A percentile compares a stretch with the other conserved stretches of the same genome.
Evolutionary conservation across 2,797 vertebrate genomes (phyloP).

Genomic region (Pelodytes ibericus): DNA sequence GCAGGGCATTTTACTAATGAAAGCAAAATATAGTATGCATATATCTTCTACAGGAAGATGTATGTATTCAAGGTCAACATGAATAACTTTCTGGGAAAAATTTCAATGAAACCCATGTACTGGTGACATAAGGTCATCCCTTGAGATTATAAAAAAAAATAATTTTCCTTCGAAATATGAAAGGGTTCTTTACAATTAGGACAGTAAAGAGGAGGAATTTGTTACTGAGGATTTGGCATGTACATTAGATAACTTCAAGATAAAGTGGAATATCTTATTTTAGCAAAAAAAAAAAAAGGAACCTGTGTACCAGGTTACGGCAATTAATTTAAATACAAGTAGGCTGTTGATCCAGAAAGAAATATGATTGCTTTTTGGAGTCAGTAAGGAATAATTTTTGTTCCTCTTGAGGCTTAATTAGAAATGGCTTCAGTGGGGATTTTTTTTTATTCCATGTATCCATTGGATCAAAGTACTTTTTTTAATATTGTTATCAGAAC

Average conservation of each 20-base stretch:
- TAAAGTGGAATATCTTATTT: background rate
- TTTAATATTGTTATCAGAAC: background rate
- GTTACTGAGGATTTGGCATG: background rate
- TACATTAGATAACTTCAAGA: background rate
- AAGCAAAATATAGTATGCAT: background rate
- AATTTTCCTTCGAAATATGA: background rate
- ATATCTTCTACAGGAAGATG: background rate
- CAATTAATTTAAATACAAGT: constrained; percentile 6
- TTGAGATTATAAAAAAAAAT: constrained; percentile 7
- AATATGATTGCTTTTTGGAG: background rate
- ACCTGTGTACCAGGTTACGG: background rate
- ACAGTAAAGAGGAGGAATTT: background rate
- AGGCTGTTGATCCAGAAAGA: constrained; percentile 1
- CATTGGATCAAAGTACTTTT: background rate
- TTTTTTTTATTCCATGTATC: background rate
- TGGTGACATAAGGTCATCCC: constrained; percentile 4
- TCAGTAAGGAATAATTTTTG: background rate
- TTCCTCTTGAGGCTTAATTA: constrained; percentile 11
- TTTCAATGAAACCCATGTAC: background rate
- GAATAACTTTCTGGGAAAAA: background rate
- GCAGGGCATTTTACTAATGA: background rate
- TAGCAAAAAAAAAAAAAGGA: background rate
- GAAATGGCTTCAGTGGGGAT: background rate
- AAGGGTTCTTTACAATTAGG: constrained; percentile 2
- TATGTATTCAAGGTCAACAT: constrained; percentile 1